Evolutionary conservation across 1,140 invertebrate genomes (phyloP).

Genomic region (Rhagoletis pomonella): DNA sequence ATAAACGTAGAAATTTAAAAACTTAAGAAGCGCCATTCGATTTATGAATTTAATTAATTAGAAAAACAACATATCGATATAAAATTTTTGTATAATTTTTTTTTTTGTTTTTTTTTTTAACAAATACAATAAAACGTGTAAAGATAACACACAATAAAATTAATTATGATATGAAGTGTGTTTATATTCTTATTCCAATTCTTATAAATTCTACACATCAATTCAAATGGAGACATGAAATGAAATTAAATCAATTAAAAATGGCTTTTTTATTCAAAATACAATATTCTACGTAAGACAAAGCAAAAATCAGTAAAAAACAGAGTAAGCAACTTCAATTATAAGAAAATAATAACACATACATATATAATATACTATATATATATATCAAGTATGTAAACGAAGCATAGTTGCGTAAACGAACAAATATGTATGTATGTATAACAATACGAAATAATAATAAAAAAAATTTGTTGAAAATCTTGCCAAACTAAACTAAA

Average conservation of each 20-base stretch:
- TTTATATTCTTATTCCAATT: conserved; percentile 48
- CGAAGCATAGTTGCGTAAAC: neutral
- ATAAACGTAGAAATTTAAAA: neutral
- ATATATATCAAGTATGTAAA: conserved; percentile 13
- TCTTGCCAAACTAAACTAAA: conserved; percentile 51
- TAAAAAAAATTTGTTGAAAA: conserved; percentile 17
- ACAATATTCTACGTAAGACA: conserved; percentile 1
- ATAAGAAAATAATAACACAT: neutral
- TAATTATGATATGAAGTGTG: conserved; percentile 12
- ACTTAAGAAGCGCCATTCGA: neutral
- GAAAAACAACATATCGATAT: conserved; percentile 48
- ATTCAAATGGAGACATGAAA: conserved; percentile 15
- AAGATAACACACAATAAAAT: conserved; percentile 1
- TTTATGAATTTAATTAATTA: conserved; percentile 18
- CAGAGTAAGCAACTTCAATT: neutral
- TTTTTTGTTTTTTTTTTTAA: neutral
- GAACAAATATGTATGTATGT: neutral
- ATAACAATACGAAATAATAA: conserved; percentile 25
- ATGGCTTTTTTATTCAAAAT: conserved; percentile 53
- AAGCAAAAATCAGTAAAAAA: neutral
- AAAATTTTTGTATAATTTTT: conserved; percentile 46
- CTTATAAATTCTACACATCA: conserved; percentile 41
- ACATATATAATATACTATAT: neutral
- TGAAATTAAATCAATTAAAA: conserved; percentile 46
- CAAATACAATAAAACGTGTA: neutral